A percentile compares a stretch with the other conserved stretches of the same genome.
Conservation (phyloP, 2,888 invertebrate genomes). For the Acronicta alni region DNA sequence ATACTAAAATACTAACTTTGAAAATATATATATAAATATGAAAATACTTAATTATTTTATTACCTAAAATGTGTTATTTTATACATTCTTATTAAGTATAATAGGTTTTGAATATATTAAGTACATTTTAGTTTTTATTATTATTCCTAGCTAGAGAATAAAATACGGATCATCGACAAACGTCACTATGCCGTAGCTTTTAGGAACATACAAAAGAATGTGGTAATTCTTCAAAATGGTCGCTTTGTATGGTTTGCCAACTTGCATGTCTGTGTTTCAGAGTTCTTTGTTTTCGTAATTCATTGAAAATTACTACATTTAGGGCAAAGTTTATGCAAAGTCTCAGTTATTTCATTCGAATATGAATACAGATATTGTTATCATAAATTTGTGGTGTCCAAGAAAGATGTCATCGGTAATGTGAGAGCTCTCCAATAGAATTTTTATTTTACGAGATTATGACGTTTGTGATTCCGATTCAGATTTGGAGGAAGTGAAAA, state of each 20-base stretch:
- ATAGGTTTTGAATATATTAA: too few relatives aligned
- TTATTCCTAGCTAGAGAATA: constrained; percentile 7
- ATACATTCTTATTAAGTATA: too few relatives aligned
- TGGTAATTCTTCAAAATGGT: constrained; percentile 93
- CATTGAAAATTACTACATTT: constrained; percentile 66
- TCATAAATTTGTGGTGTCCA: constrained; percentile 70
- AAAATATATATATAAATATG: too few relatives aligned
- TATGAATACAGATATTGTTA: constrained; percentile 64
- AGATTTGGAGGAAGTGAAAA: constrained; percentile 75
- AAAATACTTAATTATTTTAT: too few relatives aligned
- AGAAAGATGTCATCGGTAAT: constrained; percentile 88
- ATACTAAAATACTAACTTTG: too few relatives aligned
- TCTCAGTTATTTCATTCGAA: constrained; percentile 61
- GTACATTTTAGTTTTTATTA: too few relatives aligned
- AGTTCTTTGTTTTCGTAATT: constrained; percentile 88
- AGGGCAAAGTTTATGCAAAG: constrained; percentile 66
- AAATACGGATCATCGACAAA: constrained; percentile 61
- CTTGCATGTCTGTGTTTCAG: constrained; percentile 88
- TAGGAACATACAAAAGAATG: constrained; percentile 90
- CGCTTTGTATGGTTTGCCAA: constrained; percentile 91
- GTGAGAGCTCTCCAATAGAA: constrained; percentile 85
- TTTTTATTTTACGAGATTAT: constrained; percentile 83
- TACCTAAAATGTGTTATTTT: too few relatives aligned
- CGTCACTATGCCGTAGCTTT: constrained; percentile 73
- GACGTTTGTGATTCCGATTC: constrained; percentile 78